Base-by-base conservation (phyloP, 2,113 vertebrate genomes). In the Strix aluco region DNA sequence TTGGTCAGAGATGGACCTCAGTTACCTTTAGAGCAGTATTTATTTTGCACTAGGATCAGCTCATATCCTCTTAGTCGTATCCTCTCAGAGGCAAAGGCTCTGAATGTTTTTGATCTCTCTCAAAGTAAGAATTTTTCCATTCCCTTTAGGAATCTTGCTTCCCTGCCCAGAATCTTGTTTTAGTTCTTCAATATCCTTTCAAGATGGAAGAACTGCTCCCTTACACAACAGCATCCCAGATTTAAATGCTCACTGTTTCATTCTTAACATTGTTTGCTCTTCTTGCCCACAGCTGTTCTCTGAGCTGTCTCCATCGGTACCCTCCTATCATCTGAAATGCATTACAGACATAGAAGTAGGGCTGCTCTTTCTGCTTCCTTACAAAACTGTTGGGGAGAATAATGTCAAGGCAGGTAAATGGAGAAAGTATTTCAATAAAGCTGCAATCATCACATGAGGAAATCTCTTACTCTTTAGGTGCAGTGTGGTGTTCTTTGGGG, bases 131-230 rank as follows among this genome's bases (percentile, higher is more conserved):
- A 66, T 77, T 91, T 95, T 93, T 93, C 87, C 62, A 70, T 95
- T 85, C 81, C 94, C 92, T 71, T 86, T 22, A 93, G 93, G 40
- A 0, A 62, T 92, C 42, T 73, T 93, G 71, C 51, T 79, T 70
- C 73, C 58, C 70, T 88, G 85, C 90, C 93, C 74, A 83, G 58
- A 93, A 90, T 65, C 65, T 85, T 84, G 51, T 30, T 88, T 80
- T 61, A 70, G 71, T 86, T 90, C 70, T 93, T 57, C 78, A 90
- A 77, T 90, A 94, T 96, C 88, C 81, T 96, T 88, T 92, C 86
- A 62, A 78, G 85, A 90, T 51, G 54, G 88, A 92, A 92, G 71
- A 88, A 91, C 36, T 69, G 15, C 49, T 77, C 62, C 32, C 49
- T 96, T 95, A 88, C 36, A 69, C 55, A 96, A 95, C 70, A 86